A percentile compares a stretch with the other conserved stretches of the same genome.
phyloP scores from a whole-genome alignment of 2,113 vertebrate species.

The Cettia cetti region DNA sequence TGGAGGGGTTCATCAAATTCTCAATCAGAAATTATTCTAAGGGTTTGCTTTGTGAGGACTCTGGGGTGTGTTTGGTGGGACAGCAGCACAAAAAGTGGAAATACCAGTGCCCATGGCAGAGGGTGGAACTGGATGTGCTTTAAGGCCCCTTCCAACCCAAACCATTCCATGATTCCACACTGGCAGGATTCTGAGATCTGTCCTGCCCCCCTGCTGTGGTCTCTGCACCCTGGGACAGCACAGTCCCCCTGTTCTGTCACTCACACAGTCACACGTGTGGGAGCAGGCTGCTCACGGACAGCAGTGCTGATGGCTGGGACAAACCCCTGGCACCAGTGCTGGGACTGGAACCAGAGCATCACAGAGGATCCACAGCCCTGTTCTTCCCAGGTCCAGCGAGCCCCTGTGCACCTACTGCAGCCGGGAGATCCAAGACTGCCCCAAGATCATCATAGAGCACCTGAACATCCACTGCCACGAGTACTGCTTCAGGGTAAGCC shows the following conservation, averaged over 20 bases:
- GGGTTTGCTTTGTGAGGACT: background rate
- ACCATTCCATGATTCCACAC: background rate
- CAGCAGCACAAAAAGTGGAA: background rate
- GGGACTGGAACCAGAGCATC: background rate
- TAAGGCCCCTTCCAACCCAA: background rate
- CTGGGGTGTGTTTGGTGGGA: background rate
- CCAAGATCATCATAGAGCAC: slow-evolving; percentile 87
- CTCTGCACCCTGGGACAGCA: background rate
- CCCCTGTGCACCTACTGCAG: slow-evolving; percentile 84
- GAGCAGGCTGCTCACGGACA: background rate
- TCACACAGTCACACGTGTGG: background rate
- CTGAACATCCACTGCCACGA: slow-evolving; percentile 87
- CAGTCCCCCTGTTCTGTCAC: background rate
- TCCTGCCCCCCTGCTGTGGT: background rate
- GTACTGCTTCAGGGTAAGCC: slow-evolving; percentile 82
- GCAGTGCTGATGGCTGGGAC: background rate
- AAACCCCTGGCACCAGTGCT: background rate
- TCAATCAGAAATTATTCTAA: background rate
- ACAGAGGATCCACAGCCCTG: background rate
- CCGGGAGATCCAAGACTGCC: slow-evolving; percentile 78
- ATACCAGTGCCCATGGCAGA: background rate
- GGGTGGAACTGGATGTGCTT: background rate
- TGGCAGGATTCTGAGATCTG: background rate
- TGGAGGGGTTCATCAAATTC: background rate
- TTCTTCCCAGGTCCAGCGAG: background rate